A percentile compares a stretch with the other conserved stretches of the same genome.
These are phyloP conservation scores for Oryctolagus cuniculus DNA, from an alignment of 2,113 vertebrate species.

Conservation along the genomic window DNA sequence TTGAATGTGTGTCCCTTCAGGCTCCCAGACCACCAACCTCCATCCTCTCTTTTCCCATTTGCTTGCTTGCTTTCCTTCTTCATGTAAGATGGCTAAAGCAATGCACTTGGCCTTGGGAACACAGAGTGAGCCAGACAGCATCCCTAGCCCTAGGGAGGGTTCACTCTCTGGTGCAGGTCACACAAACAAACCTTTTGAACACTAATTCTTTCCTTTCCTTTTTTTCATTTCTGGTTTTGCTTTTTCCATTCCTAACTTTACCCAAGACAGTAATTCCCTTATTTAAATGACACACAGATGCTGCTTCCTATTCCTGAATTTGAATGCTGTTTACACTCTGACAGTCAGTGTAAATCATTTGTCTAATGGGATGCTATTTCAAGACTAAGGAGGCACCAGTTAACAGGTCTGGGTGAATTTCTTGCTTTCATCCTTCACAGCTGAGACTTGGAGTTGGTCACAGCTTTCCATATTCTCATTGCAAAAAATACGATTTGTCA, in stretches of 20 bases:
- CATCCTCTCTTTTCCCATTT: not conserved
- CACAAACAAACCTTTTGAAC: not conserved
- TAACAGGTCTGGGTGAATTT: slow-evolving; percentile 58
- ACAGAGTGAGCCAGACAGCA: not conserved
- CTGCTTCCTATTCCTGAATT: slow-evolving; percentile 66
- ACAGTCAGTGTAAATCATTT: slow-evolving; percentile 58
- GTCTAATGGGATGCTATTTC: slow-evolving; percentile 51
- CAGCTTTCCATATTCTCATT: slow-evolving; percentile 48
- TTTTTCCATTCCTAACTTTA: slow-evolving; percentile 43
- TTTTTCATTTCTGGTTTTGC: not conserved
- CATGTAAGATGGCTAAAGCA: not conserved
- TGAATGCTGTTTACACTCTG: slow-evolving; percentile 49
- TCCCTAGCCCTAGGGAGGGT: not conserved
- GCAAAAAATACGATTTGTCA: slow-evolving; percentile 51
- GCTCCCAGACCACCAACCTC: not conserved
- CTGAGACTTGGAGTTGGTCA: not conserved
- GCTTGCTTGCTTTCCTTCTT: not conserved
- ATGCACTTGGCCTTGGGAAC: not conserved
- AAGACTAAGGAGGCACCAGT: slow-evolving; percentile 45
- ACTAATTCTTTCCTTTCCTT: slow-evolving; percentile 32
- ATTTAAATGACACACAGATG: slow-evolving; percentile 60
- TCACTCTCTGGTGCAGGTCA: not conserved
- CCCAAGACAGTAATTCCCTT: slow-evolving; percentile 47
- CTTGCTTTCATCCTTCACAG: slow-evolving; percentile 32
- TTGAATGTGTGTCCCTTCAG: not conserved